Evolutionary conservation across 2,113 vertebrate species (phyloP).

Genomic region (Bambusicola thoracicus): DNA sequence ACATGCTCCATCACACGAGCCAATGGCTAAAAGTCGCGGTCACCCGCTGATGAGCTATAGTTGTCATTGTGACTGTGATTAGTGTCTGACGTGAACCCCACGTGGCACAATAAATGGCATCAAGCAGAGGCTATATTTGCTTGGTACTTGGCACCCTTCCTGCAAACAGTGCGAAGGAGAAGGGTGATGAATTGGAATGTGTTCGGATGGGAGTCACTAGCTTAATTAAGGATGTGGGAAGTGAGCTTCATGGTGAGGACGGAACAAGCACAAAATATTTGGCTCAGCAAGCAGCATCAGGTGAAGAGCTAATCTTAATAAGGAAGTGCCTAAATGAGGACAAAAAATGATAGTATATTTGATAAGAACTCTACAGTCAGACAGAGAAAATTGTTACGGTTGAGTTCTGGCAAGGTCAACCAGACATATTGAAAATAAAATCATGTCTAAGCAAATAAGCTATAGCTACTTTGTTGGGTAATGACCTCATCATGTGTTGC

Average conservation of each 20-base stretch:
- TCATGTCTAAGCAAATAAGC: neutral
- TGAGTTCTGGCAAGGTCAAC: neutral
- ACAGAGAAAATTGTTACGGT: neutral
- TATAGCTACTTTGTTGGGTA: neutral
- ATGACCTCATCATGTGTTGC: neutral
- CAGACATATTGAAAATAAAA: neutral
- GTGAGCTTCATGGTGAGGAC: neutral
- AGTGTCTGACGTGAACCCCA: neutral
- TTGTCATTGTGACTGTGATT: neutral
- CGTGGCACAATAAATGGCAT: neutral
- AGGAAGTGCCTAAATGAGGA: rapidly evolving
- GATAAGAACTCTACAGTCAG: neutral
- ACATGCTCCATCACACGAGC: neutral
- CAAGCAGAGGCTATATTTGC: neutral
- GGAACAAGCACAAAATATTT: neutral
- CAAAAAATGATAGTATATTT: neutral
- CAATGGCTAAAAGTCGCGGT: neutral
- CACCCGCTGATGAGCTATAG: neutral
- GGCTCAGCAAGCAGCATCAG: neutral
- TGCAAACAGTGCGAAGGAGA: neutral
- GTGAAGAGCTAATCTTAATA: neutral
- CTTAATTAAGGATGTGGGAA: neutral
- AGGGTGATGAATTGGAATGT: neutral
- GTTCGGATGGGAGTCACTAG: neutral
- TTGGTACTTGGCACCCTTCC: neutral